A percentile compares a stretch with the other conserved stretches of the same genome.
These are phyloP conservation scores for Drosophila borealis DNA, from an alignment of 2,888 invertebrate genomes.

Conservation along the genomic window DNA sequence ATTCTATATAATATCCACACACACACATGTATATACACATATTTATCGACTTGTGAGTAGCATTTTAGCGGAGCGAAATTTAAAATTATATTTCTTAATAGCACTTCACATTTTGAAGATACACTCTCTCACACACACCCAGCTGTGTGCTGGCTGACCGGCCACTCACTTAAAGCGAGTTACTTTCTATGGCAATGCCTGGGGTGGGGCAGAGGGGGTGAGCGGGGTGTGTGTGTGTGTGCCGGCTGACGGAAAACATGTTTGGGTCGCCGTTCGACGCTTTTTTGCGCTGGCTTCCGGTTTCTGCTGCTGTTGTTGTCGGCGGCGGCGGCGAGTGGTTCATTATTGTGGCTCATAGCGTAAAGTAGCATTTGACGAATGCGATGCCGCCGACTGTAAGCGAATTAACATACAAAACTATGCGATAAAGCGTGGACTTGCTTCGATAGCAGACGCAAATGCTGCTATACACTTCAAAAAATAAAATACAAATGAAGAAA, in stretches of 20 bases:
- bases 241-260: conserved; percentile 43
- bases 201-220: not conserved
- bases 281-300: conserved; percentile 51
- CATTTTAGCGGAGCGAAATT: conserved; percentile 35
- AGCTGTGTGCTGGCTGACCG: not conserved
- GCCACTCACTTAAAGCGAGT: conserved; percentile 53
- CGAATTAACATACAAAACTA: conserved; percentile 71
- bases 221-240: not conserved
- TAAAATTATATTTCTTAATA: conserved; percentile 43
- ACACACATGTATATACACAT: not conserved
- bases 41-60: conserved; percentile 26
- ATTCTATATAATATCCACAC: not conserved
- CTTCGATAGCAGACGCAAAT: conserved; percentile 47
- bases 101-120: conserved; percentile 39
- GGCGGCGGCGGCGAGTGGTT: conserved; percentile 23
- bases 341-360: conserved; percentile 44
- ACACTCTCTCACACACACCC: conserved; percentile 8
- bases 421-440: conserved; percentile 76
- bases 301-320: conserved; percentile 24
- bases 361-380: conserved; percentile 59
- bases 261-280: conserved; percentile 48
- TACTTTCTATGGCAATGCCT: conserved; percentile 45
- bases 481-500: not conserved
- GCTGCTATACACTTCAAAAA: conserved; percentile 38
- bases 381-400: conserved; percentile 42